Evolutionary conservation across 1,140 invertebrate genomes (phyloP).

Genomic region (Nixonia krombeini): DNA sequence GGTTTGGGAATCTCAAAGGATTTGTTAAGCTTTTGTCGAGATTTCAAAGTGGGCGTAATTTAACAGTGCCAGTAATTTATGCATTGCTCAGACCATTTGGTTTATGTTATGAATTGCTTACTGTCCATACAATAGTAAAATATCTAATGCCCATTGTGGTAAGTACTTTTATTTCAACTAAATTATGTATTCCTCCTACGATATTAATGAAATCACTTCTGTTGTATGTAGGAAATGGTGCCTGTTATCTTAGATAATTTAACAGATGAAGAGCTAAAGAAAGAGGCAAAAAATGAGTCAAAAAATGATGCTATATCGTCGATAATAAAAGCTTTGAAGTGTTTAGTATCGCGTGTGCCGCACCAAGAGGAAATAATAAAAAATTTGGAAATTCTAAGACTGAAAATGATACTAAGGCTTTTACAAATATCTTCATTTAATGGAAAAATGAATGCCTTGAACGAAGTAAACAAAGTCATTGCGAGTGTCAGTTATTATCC

Average conservation of each 20-base stretch:
- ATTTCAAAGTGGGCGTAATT: conserved; percentile 82
- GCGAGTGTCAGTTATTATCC: conserved; percentile 91
- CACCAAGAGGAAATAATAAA: conserved; percentile 88
- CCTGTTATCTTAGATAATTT: conserved; percentile 92
- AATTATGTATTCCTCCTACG: neutral
- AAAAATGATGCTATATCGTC: conserved; percentile 94
- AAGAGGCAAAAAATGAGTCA: conserved; percentile 96
- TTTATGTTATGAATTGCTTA: conserved; percentile 92
- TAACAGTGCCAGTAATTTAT: conserved; percentile 86
- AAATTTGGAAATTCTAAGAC: conserved; percentile 93
- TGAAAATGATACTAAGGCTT: conserved; percentile 96
- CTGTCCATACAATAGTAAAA: conserved; percentile 90
- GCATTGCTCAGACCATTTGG: conserved; percentile 92
- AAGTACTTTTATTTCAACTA: conserved; percentile 64
- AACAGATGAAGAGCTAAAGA: conserved; percentile 97
- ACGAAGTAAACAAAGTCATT: conserved; percentile 99
- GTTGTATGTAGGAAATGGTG: conserved; percentile 84
- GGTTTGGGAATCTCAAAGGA: conserved; percentile 90
- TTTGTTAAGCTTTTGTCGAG: conserved; percentile 90
- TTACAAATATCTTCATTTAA: conserved; percentile 98
- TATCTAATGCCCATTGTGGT: conserved; percentile 95
- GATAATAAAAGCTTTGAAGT: conserved; percentile 91
- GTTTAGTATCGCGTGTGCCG: conserved; percentile 83
- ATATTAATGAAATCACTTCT: conserved; percentile 4
- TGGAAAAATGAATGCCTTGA: conserved; percentile 99